phyloP scores from a whole-genome alignment of 2,797 vertebrate species.

The Toxotes lorentzi region DNA sequence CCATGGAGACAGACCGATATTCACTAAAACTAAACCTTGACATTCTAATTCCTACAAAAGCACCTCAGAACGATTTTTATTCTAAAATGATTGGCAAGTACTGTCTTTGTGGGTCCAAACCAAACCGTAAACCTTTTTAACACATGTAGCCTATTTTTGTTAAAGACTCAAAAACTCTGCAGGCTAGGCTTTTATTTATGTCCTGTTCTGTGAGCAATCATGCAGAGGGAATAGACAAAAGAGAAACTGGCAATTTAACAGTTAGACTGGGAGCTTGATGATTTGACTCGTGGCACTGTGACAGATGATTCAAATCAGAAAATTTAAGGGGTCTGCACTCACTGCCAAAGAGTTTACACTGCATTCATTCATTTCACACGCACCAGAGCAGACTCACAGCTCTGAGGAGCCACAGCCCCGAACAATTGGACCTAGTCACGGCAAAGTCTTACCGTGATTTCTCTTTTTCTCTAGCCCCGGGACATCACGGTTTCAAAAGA shows the following conservation, averaged over 20 bases:
- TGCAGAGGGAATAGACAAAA: conserved; percentile 15
- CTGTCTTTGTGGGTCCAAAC: background rate
- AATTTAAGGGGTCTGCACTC: conserved; percentile 30
- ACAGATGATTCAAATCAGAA: conserved; percentile 68
- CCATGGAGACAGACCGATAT: background rate
- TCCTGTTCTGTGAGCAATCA: background rate
- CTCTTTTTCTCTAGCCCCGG: conserved; percentile 22
- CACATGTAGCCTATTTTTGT: background rate
- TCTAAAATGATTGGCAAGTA: background rate
- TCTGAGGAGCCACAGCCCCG: background rate
- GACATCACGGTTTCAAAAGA: conserved; percentile 30
- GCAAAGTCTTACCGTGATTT: conserved; percentile 20
- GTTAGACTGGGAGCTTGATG: conserved; percentile 39
- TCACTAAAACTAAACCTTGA: background rate
- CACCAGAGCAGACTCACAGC: conserved; percentile 31
- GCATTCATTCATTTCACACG: conserved; percentile 50
- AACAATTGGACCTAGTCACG: conserved; percentile 33
- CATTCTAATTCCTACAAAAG: background rate
- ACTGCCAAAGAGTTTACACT: conserved; percentile 58
- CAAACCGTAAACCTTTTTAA: background rate
- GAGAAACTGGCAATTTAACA: conserved; percentile 41
- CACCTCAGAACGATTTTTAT: background rate
- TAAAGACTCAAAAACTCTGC: background rate
- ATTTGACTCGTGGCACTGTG: conserved; percentile 55
- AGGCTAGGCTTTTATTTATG: conserved; percentile 7